phyloP scores from a whole-genome alignment of 2,888 invertebrate species.

The Pristionchus fissidentatus region DNA sequence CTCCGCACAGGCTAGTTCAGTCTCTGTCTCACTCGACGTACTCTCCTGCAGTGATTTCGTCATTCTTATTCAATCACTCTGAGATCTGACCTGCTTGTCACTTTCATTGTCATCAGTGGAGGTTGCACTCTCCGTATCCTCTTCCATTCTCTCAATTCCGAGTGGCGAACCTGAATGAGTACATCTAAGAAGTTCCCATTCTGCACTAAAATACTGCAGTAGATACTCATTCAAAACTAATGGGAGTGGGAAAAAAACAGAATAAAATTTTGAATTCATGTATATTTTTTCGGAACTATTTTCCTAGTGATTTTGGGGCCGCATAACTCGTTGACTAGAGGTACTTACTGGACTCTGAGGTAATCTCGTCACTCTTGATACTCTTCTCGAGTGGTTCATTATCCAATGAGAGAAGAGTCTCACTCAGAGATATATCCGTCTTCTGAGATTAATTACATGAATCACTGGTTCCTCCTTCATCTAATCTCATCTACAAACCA shows the following conservation, averaged over 20 bases:
- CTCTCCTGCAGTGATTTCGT: neutral
- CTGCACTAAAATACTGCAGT: neutral
- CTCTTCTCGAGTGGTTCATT: slow-evolving; percentile 1
- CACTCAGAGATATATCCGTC: neutral
- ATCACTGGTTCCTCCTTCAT: neutral
- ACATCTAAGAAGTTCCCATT: neutral
- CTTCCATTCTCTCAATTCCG: slow-evolving; percentile 38
- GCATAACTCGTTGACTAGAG: neutral
- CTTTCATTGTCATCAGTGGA: slow-evolving; percentile 43
- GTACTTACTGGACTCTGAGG: slow-evolving; percentile 1
- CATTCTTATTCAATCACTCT: neutral
- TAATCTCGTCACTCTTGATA: neutral
- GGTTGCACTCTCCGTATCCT: slow-evolving; percentile 31
- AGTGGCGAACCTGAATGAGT: neutral
- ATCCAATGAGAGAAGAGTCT: neutral
- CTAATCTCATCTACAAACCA: neutral
- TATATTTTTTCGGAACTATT: neutral
- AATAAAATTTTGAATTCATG: no score
- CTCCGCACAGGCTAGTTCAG: neutral
- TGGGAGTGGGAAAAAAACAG: no score
- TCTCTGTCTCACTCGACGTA: slow-evolving; percentile 10
- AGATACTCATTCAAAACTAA: no score
- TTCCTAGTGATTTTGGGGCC: neutral
- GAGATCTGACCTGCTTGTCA: slow-evolving; percentile 28
- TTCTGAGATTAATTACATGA: neutral